Conservation (phyloP, 2,888 invertebrate genomes). For the Acleris laterana region DNA sequence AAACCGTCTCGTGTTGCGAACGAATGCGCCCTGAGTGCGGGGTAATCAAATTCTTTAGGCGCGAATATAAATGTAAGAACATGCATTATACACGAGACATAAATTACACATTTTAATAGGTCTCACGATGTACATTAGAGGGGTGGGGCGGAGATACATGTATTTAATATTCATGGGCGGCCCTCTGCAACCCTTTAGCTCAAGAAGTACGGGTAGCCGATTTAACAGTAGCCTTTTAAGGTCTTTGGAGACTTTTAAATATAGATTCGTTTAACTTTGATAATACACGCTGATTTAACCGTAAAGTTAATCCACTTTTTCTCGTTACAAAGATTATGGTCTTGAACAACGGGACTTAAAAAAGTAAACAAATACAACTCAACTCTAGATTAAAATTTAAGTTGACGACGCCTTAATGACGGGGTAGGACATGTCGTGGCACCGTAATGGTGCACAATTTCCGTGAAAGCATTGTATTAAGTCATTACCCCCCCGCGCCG, state of each 20-base stretch:
- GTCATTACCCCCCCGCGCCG: slow-evolving; percentile 62
- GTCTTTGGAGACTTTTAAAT: slow-evolving; percentile 8
- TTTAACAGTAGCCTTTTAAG: slow-evolving; percentile 26
- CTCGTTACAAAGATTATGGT: background rate
- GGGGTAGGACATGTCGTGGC: slow-evolving; percentile 57
- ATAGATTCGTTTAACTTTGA: background rate
- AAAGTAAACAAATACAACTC: slow-evolving; percentile 45
- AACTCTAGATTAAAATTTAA: slow-evolving; percentile 54
- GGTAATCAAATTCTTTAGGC: slow-evolving; percentile 29
- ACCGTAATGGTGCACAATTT: slow-evolving; percentile 67
- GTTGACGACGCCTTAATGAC: slow-evolving; percentile 66
- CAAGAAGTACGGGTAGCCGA: slow-evolving; percentile 28
- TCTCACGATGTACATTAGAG: slow-evolving; percentile 37
- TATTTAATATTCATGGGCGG: slow-evolving; percentile 41
- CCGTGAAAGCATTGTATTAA: slow-evolving; percentile 75
- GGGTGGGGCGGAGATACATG: slow-evolving; percentile 38
- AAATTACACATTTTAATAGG: slow-evolving; percentile 42
- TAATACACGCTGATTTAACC: background rate
- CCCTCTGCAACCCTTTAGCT: slow-evolving; percentile 32
- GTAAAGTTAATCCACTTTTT: background rate
- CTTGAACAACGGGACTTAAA: slow-evolving; percentile 2
- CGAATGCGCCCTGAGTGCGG: background rate
- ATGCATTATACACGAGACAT: slow-evolving; percentile 33
- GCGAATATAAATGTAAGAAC: slow-evolving; percentile 23
- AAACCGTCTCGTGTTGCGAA: slow-evolving; percentile 10